These are phyloP conservation scores for Acholoe squamosa DNA, from an alignment of 2,888 invertebrate genomes.

Conservation along the genomic window DNA sequence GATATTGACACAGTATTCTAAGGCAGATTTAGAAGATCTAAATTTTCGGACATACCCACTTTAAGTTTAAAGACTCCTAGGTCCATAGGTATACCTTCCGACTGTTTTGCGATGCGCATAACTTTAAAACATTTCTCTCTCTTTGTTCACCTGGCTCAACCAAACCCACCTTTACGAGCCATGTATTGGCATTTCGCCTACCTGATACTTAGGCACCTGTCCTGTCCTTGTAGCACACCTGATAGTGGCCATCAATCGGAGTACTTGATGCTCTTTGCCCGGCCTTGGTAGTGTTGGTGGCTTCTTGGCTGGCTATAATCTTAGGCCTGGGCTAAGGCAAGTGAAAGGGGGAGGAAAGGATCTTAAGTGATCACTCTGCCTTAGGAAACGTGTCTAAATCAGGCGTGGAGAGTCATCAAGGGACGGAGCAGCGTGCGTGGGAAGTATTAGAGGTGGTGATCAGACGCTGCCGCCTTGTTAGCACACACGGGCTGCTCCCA, in stretches of 20 bases:
- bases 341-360: neutral
- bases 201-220: neutral
- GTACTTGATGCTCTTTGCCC: conserved; percentile 36
- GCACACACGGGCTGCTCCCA: neutral
- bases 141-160: neutral
- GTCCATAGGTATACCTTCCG: too few relatives aligned
- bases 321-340: neutral
- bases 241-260: neutral
- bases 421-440: neutral
- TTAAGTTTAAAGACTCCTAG: too few relatives aligned
- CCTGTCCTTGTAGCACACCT: neutral
- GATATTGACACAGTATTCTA: too few relatives aligned
- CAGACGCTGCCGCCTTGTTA: neutral
- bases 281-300: conserved; percentile 2
- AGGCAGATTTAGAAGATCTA: too few relatives aligned
- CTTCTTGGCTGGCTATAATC: conserved; percentile 1
- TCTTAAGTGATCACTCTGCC: neutral
- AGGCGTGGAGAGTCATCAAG: conserved; percentile 21
- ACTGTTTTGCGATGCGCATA: too few relatives aligned
- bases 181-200: neutral
- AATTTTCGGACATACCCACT: too few relatives aligned
- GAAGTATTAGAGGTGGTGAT: neutral
- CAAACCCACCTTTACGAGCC: neutral
- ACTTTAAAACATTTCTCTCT: too few relatives aligned
- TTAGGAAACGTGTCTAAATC: conserved; percentile 9